Percentiles rank a stretch among this genome's conserved stretches.
Conservation (phyloP, 2,113 vertebrate genomes). For the Ceratotherium simum region DNA sequence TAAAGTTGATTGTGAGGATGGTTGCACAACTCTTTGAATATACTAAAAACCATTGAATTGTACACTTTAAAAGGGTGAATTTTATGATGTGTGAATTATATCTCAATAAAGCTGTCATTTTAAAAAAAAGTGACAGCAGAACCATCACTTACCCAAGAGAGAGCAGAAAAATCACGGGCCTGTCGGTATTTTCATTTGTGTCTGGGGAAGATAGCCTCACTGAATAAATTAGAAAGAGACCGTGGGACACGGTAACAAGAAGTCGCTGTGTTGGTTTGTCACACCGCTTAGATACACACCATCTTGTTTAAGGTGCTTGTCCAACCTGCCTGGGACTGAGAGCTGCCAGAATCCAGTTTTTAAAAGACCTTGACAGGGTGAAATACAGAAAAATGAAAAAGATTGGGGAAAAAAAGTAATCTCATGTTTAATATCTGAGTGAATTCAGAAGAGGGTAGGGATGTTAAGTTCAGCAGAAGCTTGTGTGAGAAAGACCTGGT, state of each 20-base stretch:
- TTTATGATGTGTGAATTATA: constrained; percentile 33
- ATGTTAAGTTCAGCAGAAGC: background rate
- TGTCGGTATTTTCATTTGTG: background rate
- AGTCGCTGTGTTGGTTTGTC: background rate
- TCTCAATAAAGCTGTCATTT: constrained; percentile 49
- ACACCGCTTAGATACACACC: background rate
- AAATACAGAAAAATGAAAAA: background rate
- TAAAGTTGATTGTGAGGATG: background rate
- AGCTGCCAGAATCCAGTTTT: background rate
- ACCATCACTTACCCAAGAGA: background rate
- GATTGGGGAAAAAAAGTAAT: background rate
- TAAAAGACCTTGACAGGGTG: background rate
- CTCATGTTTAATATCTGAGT: background rate
- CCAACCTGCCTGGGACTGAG: background rate
- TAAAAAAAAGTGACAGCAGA: background rate
- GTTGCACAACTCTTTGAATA: background rate
- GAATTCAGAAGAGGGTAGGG: background rate
- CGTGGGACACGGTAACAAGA: background rate
- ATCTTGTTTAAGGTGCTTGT: background rate
- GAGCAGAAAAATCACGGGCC: background rate
- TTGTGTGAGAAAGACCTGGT: background rate
- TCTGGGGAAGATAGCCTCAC: background rate
- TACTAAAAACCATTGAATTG: background rate
- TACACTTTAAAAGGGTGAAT: background rate
- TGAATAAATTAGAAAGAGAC: background rate